Evolutionary conservation across 2,888 invertebrate genomes (phyloP), one percentile per base, ranked within the genome.

Genomic region (Oxytorus armatus): DNA sequence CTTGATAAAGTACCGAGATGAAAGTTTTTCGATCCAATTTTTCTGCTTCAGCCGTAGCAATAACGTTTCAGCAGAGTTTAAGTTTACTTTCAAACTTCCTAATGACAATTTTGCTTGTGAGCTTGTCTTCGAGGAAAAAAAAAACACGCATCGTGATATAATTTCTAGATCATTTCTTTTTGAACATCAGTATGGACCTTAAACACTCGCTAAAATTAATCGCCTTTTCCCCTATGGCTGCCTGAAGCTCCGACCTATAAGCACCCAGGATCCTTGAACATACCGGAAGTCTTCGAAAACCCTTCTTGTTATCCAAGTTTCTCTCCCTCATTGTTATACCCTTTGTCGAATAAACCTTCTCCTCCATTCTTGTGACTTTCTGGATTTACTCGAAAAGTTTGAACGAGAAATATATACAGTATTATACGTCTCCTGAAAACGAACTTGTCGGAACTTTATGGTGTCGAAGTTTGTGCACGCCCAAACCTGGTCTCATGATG

Each of bases 281-380:
- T 69, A 49, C 70, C 70, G 57, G 59, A 69, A 75, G 72, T 47
- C 51, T 65, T 79, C 68, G 51, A 69, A 23, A 29, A 63, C 36
- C 72, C 70, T 66, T 75, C 42, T 42, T 29, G 33, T 66, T 75
- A 70, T 36, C 59, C 74, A 59, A 70, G 70, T 75, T 70, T 59
- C 65, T 59, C 65, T 59, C 39, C 47, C 44, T 55, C 57, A 10
- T 14, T 51, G 23, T 1, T 16, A 8, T 68, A 36, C 73, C 51
- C 49, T 68, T 51, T 23, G 47, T 49, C 59, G 21, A 53, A 53
- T 33, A 55, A 16, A 42, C 3, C 29, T 53, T 39, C 51, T 47
- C 49, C 16, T 42, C 39, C n/a, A 16, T 57, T 39, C 16, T 33
- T 8, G 16, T 33, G 51, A 18, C 42, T 59, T 63, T 44, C 16